Evolutionary conservation across 37 sponge, comb jelly and placozoan species (phyloP).

Genomic region (Cladorhizidae sp.): DNA sequence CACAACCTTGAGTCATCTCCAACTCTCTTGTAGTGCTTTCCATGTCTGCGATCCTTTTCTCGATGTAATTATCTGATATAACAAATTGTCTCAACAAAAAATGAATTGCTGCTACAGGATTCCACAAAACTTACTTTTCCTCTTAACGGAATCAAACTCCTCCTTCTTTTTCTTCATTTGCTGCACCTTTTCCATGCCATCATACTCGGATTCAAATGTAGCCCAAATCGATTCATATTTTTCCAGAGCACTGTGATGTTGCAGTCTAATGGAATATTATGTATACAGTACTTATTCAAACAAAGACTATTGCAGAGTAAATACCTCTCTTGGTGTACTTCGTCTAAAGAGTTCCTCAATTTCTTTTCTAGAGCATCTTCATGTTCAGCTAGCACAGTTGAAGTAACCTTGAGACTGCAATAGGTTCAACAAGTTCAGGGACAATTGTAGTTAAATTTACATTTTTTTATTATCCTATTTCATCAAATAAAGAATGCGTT

Average conservation of each 20-base stretch:
- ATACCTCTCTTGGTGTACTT: constrained; percentile 36
- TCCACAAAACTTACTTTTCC: constrained; percentile 2
- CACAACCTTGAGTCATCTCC: background rate
- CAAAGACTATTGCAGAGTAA: background rate
- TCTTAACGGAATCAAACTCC: background rate
- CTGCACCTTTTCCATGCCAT: constrained; percentile 30
- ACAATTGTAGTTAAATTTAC: background rate
- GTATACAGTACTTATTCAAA: background rate
- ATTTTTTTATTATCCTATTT: background rate
- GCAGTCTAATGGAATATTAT: constrained; percentile 5
- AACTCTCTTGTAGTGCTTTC: background rate
- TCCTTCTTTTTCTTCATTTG: constrained; percentile 3
- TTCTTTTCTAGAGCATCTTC: constrained; percentile 53
- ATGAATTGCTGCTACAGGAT: no score
- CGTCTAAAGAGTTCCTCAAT: background rate
- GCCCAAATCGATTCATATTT: constrained; percentile 47
- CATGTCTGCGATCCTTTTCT: background rate
- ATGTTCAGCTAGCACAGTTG: constrained; percentile 49
- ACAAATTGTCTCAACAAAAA: background rate
- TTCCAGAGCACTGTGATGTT: constrained; percentile 17
- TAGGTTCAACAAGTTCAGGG: background rate
- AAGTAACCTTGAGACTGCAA: constrained; percentile 45
- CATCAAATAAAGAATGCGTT: background rate
- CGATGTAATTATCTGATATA: background rate
- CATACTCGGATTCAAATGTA: constrained; percentile 26